phyloP scores from a whole-genome alignment of 2,888 invertebrate species.

The Eulithis testata region DNA sequence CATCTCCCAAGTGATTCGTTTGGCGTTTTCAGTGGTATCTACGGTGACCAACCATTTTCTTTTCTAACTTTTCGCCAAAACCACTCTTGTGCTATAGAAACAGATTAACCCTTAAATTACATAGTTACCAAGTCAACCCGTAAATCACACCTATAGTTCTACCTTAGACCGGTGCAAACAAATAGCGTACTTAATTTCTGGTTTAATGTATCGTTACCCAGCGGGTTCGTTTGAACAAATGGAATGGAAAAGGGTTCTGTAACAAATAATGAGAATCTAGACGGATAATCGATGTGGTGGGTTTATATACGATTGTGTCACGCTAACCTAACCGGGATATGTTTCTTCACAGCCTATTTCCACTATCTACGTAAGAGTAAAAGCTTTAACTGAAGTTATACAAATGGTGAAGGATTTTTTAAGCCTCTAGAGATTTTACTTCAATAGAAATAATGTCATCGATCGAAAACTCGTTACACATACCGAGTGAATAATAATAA shows the following conservation, averaged over 20 bases:
- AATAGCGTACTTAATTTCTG: constrained; percentile 75
- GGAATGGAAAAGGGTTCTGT: constrained; percentile 76
- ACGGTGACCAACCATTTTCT: no score
- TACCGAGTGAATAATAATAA: no score
- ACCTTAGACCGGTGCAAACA: constrained; percentile 55
- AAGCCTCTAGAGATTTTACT: no score
- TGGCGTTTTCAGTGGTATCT: no score
- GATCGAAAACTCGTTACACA: no score
- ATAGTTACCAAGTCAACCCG: constrained; percentile 19
- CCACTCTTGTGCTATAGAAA: no score
- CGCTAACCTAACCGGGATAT: not conserved
- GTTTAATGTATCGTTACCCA: constrained; percentile 74
- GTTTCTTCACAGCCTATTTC: constrained; percentile 1
- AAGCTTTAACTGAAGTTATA: no score
- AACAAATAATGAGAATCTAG: constrained; percentile 74
- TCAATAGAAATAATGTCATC: no score
- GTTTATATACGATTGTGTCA: constrained; percentile 22
- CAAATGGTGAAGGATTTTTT: not conserved
- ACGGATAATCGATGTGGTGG: constrained; percentile 44
- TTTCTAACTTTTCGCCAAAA: no score
- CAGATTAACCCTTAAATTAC: no score
- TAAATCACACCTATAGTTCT: constrained; percentile 32
- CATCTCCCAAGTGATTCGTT: no score
- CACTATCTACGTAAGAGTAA: not conserved
- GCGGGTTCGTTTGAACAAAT: constrained; percentile 71